phyloP scores from a whole-genome alignment of 2,888 invertebrate genomes.

The Ochropleura leucogaster region DNA sequence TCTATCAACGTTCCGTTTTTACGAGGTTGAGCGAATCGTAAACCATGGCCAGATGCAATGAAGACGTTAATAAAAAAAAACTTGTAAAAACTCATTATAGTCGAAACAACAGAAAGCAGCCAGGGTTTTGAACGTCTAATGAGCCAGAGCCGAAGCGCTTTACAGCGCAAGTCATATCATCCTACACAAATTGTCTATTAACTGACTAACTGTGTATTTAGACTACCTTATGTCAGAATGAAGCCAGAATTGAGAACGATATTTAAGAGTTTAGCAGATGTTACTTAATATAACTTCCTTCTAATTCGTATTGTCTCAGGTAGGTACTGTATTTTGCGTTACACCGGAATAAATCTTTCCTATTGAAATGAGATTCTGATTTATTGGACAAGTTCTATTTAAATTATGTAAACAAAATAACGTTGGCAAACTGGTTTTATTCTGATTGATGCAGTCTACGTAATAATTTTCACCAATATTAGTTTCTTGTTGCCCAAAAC shows the following conservation, averaged over 20 bases:
- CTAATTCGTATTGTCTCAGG: not conserved
- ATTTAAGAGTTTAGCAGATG: constrained; percentile 3
- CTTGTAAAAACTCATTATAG: constrained; percentile 57
- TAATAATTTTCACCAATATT: constrained; percentile 41
- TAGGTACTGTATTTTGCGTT: not conserved
- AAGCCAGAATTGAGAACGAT: not conserved
- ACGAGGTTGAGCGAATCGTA: constrained; percentile 63
- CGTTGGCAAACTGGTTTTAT: constrained; percentile 34
- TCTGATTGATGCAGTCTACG: constrained; percentile 19
- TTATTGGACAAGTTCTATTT: constrained; percentile 13
- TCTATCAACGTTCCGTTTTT: constrained; percentile 61
- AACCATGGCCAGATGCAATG: constrained; percentile 70
- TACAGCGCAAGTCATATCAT: constrained; percentile 12
- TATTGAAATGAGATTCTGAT: constrained; percentile 25
- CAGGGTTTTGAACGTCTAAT: constrained; percentile 29
- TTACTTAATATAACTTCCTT: constrained; percentile 11
- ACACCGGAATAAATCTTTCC: constrained; percentile 15
- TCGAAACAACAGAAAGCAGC: constrained; percentile 58
- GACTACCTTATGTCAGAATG: constrained; percentile 10
- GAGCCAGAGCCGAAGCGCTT: constrained; percentile 19
- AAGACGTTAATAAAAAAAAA: constrained; percentile 69
- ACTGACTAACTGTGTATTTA: constrained; percentile 25
- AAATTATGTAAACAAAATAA: constrained; percentile 28
- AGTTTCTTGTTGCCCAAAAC: constrained; percentile 38
- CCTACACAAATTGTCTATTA: constrained; percentile 22